These are phyloP conservation scores for Eciton burchellii DNA, from an alignment of 1,140 invertebrate species.

Conservation along the genomic window DNA sequence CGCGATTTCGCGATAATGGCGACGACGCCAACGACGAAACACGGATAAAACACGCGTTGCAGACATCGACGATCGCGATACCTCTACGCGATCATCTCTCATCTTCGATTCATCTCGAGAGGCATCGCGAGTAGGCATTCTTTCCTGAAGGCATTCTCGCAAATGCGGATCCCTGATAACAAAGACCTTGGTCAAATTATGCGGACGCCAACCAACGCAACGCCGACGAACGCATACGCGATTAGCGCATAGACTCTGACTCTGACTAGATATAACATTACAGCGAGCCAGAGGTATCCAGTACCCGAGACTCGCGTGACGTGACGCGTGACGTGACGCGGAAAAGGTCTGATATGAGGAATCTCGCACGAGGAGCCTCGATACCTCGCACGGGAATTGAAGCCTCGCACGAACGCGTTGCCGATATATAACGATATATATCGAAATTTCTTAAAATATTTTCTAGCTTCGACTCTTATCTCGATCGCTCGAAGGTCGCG, in stretches of 20 bases:
- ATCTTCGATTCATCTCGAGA: slow-evolving; percentile 25
- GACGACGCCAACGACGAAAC: background rate
- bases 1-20: too few species aligned
- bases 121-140: slow-evolving; percentile 21
- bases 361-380: slow-evolving; percentile 59
- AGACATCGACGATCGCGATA: background rate
- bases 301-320: slow-evolving; percentile 65
- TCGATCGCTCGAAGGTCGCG: slow-evolving; percentile 59
- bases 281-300: slow-evolving; percentile 57
- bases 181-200: slow-evolving; percentile 38
- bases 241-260: slow-evolving; percentile 65
- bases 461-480: slow-evolving; percentile 57
- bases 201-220: slow-evolving; percentile 38
- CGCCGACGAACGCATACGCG: slow-evolving; percentile 37
- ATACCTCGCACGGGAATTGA: slow-evolving; percentile 66
- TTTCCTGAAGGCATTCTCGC: background rate
- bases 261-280: slow-evolving; percentile 60
- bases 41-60: background rate
- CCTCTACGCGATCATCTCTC: background rate
- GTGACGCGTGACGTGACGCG: slow-evolving; percentile 49
- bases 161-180: slow-evolving; percentile 8
- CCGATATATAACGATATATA: slow-evolving; percentile 61
- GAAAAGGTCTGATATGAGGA: slow-evolving; percentile 77
- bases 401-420: slow-evolving; percentile 76
- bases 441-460: slow-evolving; percentile 75